A percentile compares a stretch with the other conserved stretches of the same genome.
These are phyloP conservation scores for Epicauta chinensis DNA, from an alignment of 1,140 invertebrate genomes.

Conservation along the genomic window DNA sequence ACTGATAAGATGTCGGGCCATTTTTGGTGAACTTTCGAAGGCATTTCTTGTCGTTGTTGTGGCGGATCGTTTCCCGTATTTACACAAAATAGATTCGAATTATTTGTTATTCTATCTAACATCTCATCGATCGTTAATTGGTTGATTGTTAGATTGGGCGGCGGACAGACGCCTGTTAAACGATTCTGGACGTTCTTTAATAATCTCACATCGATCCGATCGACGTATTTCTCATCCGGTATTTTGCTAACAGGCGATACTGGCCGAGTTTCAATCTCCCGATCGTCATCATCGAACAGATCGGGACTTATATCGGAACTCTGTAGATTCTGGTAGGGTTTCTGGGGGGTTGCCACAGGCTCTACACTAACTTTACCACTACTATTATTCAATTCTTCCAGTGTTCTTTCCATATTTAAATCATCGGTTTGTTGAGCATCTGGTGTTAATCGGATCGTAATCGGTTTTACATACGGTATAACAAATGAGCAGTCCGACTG, in stretches of 20 bases:
- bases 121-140: conserved; percentile 57
- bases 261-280: neutral
- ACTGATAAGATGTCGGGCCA: conserved; percentile 52
- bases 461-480: conserved; percentile 16
- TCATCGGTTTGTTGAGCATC: conserved; percentile 23
- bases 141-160: conserved; percentile 57
- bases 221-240: conserved; percentile 25
- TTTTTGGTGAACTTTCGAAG: conserved; percentile 22
- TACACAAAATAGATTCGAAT: conserved; percentile 29
- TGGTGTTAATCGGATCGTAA: neutral
- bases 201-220: conserved; percentile 33
- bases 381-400: neutral
- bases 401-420: too few relatives aligned
- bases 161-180: conserved; percentile 55
- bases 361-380: neutral
- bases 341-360: neutral
- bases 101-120: conserved; percentile 38
- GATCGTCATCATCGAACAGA: conserved; percentile 48
- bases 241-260: neutral
- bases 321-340: neutral
- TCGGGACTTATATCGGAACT: conserved; percentile 44
- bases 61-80: conserved; percentile 15
- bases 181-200: conserved; percentile 42
- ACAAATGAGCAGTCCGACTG: conserved; percentile 13
- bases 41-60: conserved; percentile 18